Base-by-base conservation (phyloP, 1,140 invertebrate genomes). In the Mycetomoellerius zeteki region DNA sequence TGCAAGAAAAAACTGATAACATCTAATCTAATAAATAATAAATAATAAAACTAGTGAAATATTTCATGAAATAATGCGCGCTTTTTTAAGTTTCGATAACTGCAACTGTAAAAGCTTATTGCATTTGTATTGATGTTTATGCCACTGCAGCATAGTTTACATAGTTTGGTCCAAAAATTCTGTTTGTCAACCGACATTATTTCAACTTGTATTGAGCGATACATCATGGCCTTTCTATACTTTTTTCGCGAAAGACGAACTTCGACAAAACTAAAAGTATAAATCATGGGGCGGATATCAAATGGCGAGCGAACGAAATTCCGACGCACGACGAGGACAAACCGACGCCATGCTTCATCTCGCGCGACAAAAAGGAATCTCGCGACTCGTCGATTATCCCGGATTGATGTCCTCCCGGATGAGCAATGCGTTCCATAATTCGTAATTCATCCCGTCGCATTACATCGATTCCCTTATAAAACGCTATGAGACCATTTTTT, bases 211-310 rank as follows among this genome's bases (percentile, higher is more conserved):
- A 89, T 90, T 90, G 89, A 89, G 72, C 89, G 27, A 89, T 90
- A 89, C 81, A 89, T 90, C 89, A 89, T 82, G 24, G 37, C 80
- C 72, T 89, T 89, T 78, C 89, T 89, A 86, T 90, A 84, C 81
- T 88, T 90, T 89, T 90, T 84, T 71, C 85, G 69, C 85, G 65
- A 64, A 84, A 78, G 81, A 86, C 88, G 80, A 87, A 90, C 85
- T 90, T 90, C 85, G 89, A 89, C 88, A 73, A 90, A 90, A 90
- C 89, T 89, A 89, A 90, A 89, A 73, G 89, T 87, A 90, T 90
- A 90, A 90, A 90, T 90, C 89, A 90, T 78, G 47, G 54, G n/a
- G n/a, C 30, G 56, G 89, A 87, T 90, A 90, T 90, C 88, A 90
- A 90, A 90, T 86, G 76, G 85, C 89, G 84, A 81, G 52, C 80